Evolutionary conservation across 2,113 vertebrate species (phyloP), one percentile per base, ranked within the genome.

Genomic region (Ceyx melanurus): DNA sequence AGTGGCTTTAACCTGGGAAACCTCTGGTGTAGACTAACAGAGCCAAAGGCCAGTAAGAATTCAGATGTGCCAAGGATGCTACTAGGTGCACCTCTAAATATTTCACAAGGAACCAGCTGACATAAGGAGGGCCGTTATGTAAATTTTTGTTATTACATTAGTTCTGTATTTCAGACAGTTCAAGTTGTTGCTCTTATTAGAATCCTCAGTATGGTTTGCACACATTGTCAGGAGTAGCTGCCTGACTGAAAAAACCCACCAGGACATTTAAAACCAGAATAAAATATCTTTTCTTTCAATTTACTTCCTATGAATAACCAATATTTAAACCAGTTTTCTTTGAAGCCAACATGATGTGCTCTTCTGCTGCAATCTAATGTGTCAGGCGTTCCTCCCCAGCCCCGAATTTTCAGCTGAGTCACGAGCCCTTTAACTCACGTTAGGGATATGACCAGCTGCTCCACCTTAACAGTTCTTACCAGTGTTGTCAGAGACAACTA

Each of bases 1-100:
- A 88, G 58, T 35, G 45, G 64, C n/a, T 93, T 83, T 81, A 93
- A 84, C 76, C 61, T 72, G 80, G n/a, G 68, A 88, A 71, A 95
- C 82, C 56, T 76, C 61, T 73, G 62, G 20, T 87, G 20, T 7
- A 86, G 64, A 79, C 17, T 33, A 58, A n/a, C 0, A 0, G 22
- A 93, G 64, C 89, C 61, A 93, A 87, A 72, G 81, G 70, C 78
- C 6, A 1, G 33, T 28, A 81, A 76, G 74, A 85, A 66, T 87
- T 87, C 56, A 67, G 43, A 64, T 58, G 28, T 48, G 58, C 72
- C 71, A 79, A 89, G 67, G 42, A 71, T 64, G 71, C n/a, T 72
- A 46, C 60, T 87, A 74, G 22, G 18, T 33, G 21, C 45, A 42
- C 77, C 40, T 71, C 84, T 92, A 89, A 92, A 94, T 93, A 89